Percentiles rank a stretch among this genome's conserved stretches.
phyloP scores from a whole-genome alignment of 1,140 invertebrate species.

The Gryon sp. region DNA sequence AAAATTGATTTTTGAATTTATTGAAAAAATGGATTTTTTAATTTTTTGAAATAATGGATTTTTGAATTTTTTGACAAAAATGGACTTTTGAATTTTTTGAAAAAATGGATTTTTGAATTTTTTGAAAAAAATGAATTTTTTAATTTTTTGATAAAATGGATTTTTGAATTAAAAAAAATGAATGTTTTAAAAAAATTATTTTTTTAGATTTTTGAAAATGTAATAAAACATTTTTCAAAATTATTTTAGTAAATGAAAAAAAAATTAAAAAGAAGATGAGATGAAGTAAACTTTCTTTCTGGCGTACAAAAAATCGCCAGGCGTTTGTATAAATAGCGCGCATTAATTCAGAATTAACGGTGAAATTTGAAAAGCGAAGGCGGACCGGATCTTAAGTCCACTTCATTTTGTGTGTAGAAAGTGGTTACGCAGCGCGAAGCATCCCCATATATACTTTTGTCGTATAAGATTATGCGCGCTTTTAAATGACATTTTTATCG shows the following conservation, averaged over 20 bases:
- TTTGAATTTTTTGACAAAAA: no score
- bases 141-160: no score
- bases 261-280: conserved; percentile 40
- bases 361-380: conserved; percentile 38
- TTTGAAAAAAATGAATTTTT: no score
- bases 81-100: no score
- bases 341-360: conserved; percentile 57
- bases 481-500: background rate
- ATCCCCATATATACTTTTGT: conserved; percentile 26
- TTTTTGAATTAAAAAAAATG: no score
- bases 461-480: conserved; percentile 1
- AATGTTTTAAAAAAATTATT: no score
- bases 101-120: no score
- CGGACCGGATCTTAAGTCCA: conserved; percentile 20
- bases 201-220: no score
- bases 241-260: conserved; percentile 36
- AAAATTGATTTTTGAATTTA: no score
- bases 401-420: conserved; percentile 35
- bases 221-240: no score
- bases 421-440: conserved; percentile 24
- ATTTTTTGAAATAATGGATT: no score
- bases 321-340: conserved; percentile 37
- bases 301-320: conserved; percentile 17
- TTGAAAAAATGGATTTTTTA: no score
- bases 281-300: conserved; percentile 16